Conservation (phyloP, 1,140 invertebrate genomes). For the Linepithema humile region DNA sequence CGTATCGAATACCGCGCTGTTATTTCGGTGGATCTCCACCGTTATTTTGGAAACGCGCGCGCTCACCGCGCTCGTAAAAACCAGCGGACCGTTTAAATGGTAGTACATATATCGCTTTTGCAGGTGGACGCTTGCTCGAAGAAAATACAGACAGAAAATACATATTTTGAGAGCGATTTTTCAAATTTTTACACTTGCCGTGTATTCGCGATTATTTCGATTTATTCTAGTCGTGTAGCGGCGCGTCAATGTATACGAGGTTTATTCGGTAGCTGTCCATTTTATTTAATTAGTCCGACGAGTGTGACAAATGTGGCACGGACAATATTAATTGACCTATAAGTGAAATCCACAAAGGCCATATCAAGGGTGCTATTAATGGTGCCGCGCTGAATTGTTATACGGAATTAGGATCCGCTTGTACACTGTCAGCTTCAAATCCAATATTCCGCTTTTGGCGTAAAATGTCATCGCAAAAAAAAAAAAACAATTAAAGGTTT, state of each 20-base stretch:
- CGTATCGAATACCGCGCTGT: background rate
- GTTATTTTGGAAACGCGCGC: background rate
- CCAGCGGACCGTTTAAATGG: background rate
- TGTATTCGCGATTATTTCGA: background rate
- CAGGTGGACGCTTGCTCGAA: background rate
- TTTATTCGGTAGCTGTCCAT: background rate
- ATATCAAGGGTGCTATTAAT: slow-evolving; percentile 15
- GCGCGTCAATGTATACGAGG: background rate
- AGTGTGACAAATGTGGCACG: slow-evolving; percentile 19
- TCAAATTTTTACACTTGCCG: background rate
- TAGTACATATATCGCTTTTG: slow-evolving; percentile 8
- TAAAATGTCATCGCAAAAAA: background rate
- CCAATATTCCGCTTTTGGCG: slow-evolving; percentile 2
- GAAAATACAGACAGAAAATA: slow-evolving; percentile 6
- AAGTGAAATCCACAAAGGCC: slow-evolving; percentile 1
- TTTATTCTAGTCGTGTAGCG: background rate
- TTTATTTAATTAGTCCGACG: slow-evolving; percentile 34
- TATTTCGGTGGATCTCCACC: background rate
- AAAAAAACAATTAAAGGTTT: background rate
- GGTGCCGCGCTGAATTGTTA: background rate
- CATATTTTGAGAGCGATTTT: background rate
- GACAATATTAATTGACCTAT: slow-evolving; percentile 17
- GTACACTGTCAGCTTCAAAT: background rate
- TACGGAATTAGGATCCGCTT: background rate
- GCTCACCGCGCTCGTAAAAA: background rate